Conservation (phyloP, 2,888 invertebrate genomes). For the Acronicta aceris region DNA sequence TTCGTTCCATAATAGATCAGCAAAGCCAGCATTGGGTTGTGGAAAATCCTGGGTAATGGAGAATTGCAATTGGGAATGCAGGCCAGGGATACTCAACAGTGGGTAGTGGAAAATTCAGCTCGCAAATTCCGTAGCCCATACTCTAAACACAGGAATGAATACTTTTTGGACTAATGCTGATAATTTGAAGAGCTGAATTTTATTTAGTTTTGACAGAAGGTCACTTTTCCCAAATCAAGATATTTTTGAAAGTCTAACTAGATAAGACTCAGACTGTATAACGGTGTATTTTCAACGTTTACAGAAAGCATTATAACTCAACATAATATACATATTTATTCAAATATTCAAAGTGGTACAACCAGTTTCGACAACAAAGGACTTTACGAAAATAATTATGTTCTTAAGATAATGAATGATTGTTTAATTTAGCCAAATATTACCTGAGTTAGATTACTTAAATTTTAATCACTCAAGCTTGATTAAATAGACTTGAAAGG, state of each 20-base stretch:
- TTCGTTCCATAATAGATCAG: conserved; percentile 16
- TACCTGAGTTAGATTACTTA: not conserved
- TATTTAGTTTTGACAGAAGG: no score
- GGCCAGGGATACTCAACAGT: no score
- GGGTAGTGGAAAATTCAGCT: no score
- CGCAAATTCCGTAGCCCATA: no score
- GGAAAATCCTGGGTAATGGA: no score
- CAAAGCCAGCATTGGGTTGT: conserved; percentile 9
- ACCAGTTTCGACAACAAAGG: not conserved
- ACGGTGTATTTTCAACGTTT: not conserved
- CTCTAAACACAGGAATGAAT: no score
- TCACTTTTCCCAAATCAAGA: not conserved
- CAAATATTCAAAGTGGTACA: not conserved
- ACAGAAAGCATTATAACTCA: not conserved
- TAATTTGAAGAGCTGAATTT: no score
- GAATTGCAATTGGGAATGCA: no score
- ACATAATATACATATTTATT: conserved; percentile 10
- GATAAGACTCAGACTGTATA: not conserved
- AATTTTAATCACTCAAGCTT: no score
- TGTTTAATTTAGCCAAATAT: not conserved
- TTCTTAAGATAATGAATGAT: not conserved
- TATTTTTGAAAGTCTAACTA: not conserved
- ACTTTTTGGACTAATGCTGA: no score
- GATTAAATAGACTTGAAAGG: no score
- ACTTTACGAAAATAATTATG: not conserved